Evolutionary conservation across 2,113 vertebrate genomes (phyloP).

Genomic region (Sylvia atricapilla): DNA sequence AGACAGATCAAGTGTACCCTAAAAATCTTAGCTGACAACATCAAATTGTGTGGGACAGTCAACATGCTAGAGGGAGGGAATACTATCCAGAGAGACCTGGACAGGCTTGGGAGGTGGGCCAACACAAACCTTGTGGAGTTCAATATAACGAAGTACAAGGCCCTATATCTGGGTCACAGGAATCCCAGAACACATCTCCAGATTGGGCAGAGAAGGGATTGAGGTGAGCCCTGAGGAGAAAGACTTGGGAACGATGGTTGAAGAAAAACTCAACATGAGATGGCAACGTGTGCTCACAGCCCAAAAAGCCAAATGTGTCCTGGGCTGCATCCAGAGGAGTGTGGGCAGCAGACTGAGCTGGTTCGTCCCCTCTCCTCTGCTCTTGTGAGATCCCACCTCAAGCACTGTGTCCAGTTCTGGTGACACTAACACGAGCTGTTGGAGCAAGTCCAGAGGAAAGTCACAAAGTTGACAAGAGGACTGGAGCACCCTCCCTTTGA

Average conservation of each 20-base stretch:
- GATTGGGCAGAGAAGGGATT: not conserved
- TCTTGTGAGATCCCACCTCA: not conserved
- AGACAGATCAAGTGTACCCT: not conserved
- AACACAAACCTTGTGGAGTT: not conserved
- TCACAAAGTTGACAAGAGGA: not conserved
- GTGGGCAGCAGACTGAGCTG: not conserved
- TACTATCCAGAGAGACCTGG: not conserved
- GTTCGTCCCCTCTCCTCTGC: not conserved
- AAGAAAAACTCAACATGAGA: not conserved
- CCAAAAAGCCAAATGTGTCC: not conserved
- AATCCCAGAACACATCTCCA: not conserved
- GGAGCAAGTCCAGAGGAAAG: not conserved
- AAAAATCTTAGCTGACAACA: not conserved
- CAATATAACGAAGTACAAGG: not conserved
- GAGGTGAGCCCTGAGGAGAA: not conserved
- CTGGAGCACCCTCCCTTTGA: not conserved
- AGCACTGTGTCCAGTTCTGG: not conserved
- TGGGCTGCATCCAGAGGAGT: not conserved
- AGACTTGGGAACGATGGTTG: not conserved
- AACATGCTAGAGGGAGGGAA: not conserved
- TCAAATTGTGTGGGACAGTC: not conserved
- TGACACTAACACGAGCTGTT: not conserved
- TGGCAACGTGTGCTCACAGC: not conserved
- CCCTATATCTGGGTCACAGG: not conserved
- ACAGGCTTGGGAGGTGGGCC: not conserved